phyloP scores from a whole-genome alignment of 1,140 invertebrate species.

The Danaus plexippus region DNA sequence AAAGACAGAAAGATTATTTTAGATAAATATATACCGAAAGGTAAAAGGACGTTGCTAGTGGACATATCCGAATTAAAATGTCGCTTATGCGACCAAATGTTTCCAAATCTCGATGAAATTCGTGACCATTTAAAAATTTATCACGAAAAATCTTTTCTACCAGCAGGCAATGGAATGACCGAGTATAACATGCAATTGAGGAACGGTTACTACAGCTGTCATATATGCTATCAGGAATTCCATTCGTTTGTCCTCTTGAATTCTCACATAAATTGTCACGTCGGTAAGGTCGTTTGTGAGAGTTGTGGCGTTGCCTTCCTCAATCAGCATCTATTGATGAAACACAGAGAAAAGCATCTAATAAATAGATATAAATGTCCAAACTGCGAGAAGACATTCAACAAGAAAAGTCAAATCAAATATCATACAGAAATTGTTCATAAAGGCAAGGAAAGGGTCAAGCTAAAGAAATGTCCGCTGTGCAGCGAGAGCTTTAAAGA shows the following conservation, averaged over 20 bases:
- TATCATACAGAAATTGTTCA: slow-evolving; percentile 39
- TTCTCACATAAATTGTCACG: slow-evolving; percentile 48
- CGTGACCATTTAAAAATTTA: slow-evolving; percentile 31
- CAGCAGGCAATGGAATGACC: slow-evolving; percentile 35
- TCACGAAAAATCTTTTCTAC: slow-evolving; percentile 29
- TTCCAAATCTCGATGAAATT: slow-evolving; percentile 27
- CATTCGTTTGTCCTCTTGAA: slow-evolving; percentile 34
- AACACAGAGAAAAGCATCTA: slow-evolving; percentile 54
- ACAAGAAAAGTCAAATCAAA: slow-evolving; percentile 35
- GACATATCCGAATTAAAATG: slow-evolving; percentile 48
- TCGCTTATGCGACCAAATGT: slow-evolving; percentile 27
- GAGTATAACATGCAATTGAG: slow-evolving; percentile 35
- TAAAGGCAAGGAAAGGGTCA: slow-evolving; percentile 27
- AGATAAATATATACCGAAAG: slow-evolving; percentile 36
- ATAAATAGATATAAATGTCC: slow-evolving; percentile 31
- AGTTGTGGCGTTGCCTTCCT: slow-evolving; percentile 59
- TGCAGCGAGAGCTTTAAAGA: slow-evolving; percentile 38
- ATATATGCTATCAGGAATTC: slow-evolving; percentile 21
- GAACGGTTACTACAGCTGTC: slow-evolving; percentile 28
- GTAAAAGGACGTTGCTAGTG: slow-evolving; percentile 38
- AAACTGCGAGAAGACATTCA: slow-evolving; percentile 31
- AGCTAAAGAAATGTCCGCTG: slow-evolving; percentile 31
- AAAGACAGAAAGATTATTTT: slow-evolving; percentile 23
- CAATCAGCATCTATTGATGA: slow-evolving; percentile 50
- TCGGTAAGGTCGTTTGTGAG: slow-evolving; percentile 64